Base-by-base conservation (phyloP, 1,140 invertebrate genomes). In the Drosophila punjabiensis region DNA sequence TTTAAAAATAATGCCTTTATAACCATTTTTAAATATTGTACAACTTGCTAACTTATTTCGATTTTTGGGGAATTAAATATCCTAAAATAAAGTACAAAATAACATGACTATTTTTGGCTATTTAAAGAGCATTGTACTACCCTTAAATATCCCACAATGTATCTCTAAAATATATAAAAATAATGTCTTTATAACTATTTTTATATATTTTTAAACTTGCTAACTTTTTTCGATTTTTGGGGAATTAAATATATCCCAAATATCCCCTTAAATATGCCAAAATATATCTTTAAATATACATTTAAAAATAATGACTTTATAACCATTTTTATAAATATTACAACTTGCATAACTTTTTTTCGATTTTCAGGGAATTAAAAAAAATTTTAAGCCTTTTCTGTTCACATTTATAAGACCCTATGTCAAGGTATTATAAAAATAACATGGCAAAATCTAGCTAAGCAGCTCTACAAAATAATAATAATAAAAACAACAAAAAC, bases 401-500 rank as follows among this genome's bases (percentile, higher is more conserved):
- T 24, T 24, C 20, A 63, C 63, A 32, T 30, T 69, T 18, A 13
- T 7, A 43, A 43, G 33, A 43, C 61, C 61, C 61, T 41, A 39
- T 53, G 18, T 67, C 13, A 30, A 43, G 30, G 47, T 47, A 53
- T 53, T 33, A 66, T 30, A 70, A 70, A 70, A 70, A 39, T 67
- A 52, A 18, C 24, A 62, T 30, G 35, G 35, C 33, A 41, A 50
- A 69, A 53, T 67, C 39, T n/a, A 48, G 43, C 67, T 60, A 58
- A 59, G 67, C 67, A 60, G 69, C 66, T 18, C 66, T 20, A 67
- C 35, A 45, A 76, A 59, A 74, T 56, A 65, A 76, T 53, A 50
- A 52, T n/a, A 30, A 33, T 50, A 28, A 41, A 68, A 76, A 37
- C 9, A 37, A 28, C 24, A 33, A 55, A 41, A 33, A 56, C 33